Conservation (phyloP, 30 jellyfish, hydroid and myxozoan genomes). For the Cassiopea andromeda region DNA sequence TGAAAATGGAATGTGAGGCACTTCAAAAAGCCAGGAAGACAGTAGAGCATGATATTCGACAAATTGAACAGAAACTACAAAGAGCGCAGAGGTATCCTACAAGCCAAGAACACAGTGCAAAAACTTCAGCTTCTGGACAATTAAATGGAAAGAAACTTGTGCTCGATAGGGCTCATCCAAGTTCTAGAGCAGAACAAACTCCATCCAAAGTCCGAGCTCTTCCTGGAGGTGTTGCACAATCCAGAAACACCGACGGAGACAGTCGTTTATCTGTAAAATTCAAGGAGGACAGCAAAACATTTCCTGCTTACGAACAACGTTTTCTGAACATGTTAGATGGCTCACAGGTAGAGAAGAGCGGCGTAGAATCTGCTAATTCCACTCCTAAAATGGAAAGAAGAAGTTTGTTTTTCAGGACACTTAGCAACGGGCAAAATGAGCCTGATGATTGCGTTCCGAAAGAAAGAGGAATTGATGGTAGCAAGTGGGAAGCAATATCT, state of each 20-base stretch:
- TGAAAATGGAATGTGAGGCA: conserved; percentile 41
- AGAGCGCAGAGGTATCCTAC: background rate
- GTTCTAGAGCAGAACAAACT: background rate
- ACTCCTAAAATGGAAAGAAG: background rate
- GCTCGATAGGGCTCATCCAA: background rate
- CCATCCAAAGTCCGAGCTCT: background rate
- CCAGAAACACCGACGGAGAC: background rate
- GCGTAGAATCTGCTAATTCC: background rate
- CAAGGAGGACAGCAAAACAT: background rate
- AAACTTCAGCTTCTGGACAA: background rate
- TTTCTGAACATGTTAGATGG: background rate
- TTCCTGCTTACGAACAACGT: background rate
- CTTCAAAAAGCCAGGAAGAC: conserved; percentile 45
- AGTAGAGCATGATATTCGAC: conserved; percentile 32
- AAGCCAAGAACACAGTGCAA: background rate
- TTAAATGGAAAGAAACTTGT: background rate
- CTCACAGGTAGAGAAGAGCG: background rate
- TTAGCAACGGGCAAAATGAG: background rate
- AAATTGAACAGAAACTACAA: conserved; percentile 6
- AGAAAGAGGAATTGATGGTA: background rate
- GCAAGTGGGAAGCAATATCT: background rate
- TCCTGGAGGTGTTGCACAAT: background rate
- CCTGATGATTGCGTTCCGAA: background rate
- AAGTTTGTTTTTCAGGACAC: background rate
- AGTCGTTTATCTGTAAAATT: background rate